phyloP scores from a whole-genome alignment of 2,797 vertebrate species.

The Carapus acus region DNA sequence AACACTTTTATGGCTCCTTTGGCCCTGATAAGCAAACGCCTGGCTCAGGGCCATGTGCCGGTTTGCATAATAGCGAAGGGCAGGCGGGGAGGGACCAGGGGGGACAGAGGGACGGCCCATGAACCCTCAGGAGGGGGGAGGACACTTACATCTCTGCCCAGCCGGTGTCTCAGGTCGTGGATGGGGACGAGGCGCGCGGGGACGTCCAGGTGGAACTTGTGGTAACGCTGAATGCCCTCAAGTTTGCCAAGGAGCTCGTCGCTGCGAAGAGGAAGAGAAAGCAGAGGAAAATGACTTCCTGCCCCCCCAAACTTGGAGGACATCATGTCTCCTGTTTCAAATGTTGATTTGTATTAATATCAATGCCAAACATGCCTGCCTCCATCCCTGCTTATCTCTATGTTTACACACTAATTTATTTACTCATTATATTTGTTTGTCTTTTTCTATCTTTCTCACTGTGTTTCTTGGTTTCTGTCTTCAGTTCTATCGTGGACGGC shows the following conservation, averaged over 20 bases:
- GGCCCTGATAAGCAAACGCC: slow-evolving; percentile 22
- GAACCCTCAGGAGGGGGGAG: slow-evolving; percentile 3
- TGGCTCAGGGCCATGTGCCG: neutral
- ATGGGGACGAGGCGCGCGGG: slow-evolving; percentile 56
- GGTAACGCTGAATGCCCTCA: slow-evolving; percentile 58
- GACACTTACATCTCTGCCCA: slow-evolving; percentile 64
- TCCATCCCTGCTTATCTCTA: too few species aligned
- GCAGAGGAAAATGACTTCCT: neutral
- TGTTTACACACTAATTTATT: too few species aligned
- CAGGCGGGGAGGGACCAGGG: neutral
- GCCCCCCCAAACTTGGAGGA: too few species aligned
- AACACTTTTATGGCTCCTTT: slow-evolving; percentile 39
- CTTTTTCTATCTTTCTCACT: too few species aligned
- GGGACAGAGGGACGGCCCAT: slow-evolving; percentile 34
- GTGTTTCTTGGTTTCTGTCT: too few species aligned
- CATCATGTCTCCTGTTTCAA: too few species aligned
- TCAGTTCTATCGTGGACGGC: too few species aligned
- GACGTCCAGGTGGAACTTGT: slow-evolving; percentile 47
- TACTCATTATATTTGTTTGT: too few species aligned
- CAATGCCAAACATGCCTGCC: too few species aligned
- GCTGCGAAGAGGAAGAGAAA: slow-evolving; percentile 35
- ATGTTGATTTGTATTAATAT: too few species aligned
- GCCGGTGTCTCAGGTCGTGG: slow-evolving; percentile 25
- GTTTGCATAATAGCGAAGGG: too few species aligned
- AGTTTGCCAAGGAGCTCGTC: slow-evolving; percentile 61